Evolutionary conservation across 2,113 vertebrate species (phyloP).

Genomic region (Murina feae): DNA sequence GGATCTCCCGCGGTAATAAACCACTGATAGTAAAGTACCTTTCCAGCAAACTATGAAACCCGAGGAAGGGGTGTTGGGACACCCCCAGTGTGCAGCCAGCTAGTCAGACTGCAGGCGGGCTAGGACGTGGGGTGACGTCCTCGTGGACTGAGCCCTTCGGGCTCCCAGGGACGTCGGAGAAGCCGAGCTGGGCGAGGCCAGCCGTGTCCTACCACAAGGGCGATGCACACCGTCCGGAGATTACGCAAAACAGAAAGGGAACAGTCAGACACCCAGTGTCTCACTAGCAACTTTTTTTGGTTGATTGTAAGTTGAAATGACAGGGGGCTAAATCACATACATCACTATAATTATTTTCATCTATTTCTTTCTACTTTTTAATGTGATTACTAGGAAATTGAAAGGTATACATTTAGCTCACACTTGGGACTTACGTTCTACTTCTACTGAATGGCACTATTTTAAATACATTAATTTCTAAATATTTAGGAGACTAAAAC

Average conservation of each 20-base stretch:
- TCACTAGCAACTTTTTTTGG: not conserved
- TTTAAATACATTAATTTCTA: not conserved
- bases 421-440: not conserved
- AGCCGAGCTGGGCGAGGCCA: not conserved
- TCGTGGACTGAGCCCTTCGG: not conserved
- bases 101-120: not conserved
- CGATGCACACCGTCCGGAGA: not conserved
- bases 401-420: not conserved
- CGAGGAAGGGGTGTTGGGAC: not conserved
- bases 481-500: not conserved
- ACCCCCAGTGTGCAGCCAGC: not conserved
- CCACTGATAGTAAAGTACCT: not conserved
- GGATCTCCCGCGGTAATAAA: not conserved
- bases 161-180: not conserved
- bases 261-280: not conserved
- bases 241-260: not conserved
- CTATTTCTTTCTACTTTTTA: not conserved
- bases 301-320: not conserved
- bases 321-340: not conserved
- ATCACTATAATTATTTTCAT: not conserved
- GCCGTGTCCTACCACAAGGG: rapidly evolving
- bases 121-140: not conserved
- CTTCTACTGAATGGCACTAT: not conserved
- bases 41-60: not conserved
- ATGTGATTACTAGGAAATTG: not conserved